Conservation (phyloP, 1,140 invertebrate genomes). For the Sarcophaga peregrina region DNA sequence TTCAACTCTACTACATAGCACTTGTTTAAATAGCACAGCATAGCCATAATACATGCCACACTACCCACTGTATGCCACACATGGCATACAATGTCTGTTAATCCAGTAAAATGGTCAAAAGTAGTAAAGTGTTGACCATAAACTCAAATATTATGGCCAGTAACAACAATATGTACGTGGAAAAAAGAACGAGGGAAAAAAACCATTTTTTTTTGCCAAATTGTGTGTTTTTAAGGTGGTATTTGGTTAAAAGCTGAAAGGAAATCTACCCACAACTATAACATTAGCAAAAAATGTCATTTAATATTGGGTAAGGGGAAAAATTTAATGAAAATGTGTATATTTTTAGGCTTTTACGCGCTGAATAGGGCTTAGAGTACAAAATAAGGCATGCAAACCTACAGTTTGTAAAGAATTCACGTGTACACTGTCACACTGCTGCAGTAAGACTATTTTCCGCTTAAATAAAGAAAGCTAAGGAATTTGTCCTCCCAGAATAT, state of each 20-base stretch:
- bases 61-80: neutral
- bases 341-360: too few species aligned
- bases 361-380: too few species aligned
- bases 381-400: too few species aligned
- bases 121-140: conserved; percentile 19
- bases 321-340: too few species aligned
- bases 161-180: neutral
- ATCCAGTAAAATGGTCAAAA: neutral
- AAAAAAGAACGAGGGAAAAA: neutral
- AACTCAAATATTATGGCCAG: conserved; percentile 17
- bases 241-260: neutral
- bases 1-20: neutral
- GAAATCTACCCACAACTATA: neutral
- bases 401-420: too few species aligned
- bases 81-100: neutral
- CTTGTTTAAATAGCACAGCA: neutral
- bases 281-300: too few species aligned
- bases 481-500: too few species aligned
- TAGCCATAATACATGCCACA: too few species aligned
- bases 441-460: too few species aligned
- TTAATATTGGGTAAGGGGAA: neutral
- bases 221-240: too few species aligned
- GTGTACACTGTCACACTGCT: too few species aligned
- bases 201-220: neutral
- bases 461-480: too few species aligned